These are phyloP conservation scores for Astropecten irregularis DNA, from an alignment of 53 echinoderm and acorn worm species.

Conservation along the genomic window DNA sequence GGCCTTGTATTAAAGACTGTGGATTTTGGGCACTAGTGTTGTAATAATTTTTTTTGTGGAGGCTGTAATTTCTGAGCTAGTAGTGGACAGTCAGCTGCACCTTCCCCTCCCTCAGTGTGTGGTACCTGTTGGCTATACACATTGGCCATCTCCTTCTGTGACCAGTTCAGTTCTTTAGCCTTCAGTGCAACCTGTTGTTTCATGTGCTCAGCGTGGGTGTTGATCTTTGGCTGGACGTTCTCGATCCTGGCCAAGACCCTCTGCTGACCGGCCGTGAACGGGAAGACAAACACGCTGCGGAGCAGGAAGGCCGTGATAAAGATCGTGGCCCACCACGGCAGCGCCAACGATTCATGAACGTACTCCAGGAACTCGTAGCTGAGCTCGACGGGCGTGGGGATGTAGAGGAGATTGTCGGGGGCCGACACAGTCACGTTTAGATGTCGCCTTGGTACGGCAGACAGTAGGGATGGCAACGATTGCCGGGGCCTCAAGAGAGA, in stretches of 20 bases:
- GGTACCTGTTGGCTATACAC: slow-evolving; percentile 70
- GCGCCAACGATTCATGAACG: slow-evolving; percentile 62
- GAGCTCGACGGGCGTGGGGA: slow-evolving; percentile 80
- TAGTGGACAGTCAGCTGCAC: no score
- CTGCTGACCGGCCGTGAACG: slow-evolving; percentile 80
- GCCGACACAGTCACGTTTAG: neutral
- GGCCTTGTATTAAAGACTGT: no score
- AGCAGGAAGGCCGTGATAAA: slow-evolving; percentile 67
- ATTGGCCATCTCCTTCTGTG: slow-evolving; percentile 66
- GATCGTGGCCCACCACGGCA: slow-evolving; percentile 93
- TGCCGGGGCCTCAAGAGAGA: neutral
- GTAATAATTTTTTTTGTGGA: no score
- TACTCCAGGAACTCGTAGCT: slow-evolving; percentile 85
- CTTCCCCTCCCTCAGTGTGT: no score
- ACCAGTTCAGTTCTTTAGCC: slow-evolving; percentile 91
- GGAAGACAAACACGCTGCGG: slow-evolving; percentile 63
- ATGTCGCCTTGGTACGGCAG: neutral
- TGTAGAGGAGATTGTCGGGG: slow-evolving; percentile 7
- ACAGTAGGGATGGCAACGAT: neutral
- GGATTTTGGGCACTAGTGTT: no score
- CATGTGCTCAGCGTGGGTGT: slow-evolving; percentile 76
- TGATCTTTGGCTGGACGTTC: slow-evolving; percentile 84
- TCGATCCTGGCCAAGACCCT: slow-evolving; percentile 80
- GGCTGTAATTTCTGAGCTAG: no score
- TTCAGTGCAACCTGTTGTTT: slow-evolving; percentile 70